Evolutionary conservation across 64 coral and sea anemone species (phyloP), one percentile per base, ranked within the genome.

Genomic region (Catalaphyllia jardinei): DNA sequence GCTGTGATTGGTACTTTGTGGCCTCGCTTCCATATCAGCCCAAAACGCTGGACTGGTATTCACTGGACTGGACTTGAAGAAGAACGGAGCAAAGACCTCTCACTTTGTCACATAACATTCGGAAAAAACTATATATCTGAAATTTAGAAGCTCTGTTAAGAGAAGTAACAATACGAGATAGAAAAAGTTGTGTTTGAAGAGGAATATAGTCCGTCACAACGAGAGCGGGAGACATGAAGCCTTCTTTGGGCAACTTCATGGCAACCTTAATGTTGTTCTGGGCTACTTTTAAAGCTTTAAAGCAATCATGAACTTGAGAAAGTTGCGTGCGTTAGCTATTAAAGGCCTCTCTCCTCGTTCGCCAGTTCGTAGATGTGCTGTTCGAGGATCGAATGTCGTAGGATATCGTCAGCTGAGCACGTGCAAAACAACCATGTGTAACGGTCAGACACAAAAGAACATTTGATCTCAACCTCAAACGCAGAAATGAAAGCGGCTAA

Each of bases 401-500:
- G 8, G 10, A 69, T 8, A n/a, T 35, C 81, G 81, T 85, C 65
- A 85, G 81, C 24, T 35, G 38, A 20, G 81, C 81, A 22, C 78
- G 78, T 20, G 33, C 35, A 46, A 46, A 46, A 46, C 39, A 46
- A 46, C 35, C 35, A 49, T 22, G 42, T 28, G 62, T 71, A 85
- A 85, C 81, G 81, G 81, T 85, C 38, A 11, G 42, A 71, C 31
- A 46, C 5, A 85, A 69, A 50, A 39, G 60, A 83, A 9, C 59
- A 31, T n/a, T 20, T 50, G 20, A 71, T 24, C 63, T 15, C 3
- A 39, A 20, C 22, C n/a, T 77, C 5, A 28, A 24, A 28, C 13
- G 76, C 49, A 55, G 35, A 71, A 24, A 85, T 85, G 81, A 85
- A 85, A 71, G 62, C 20, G 52, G 63, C 62, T 62, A 82, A 82